These are phyloP conservation scores for Alligator sinensis DNA, from an alignment of 2,113 vertebrate species.

Conservation along the genomic window DNA sequence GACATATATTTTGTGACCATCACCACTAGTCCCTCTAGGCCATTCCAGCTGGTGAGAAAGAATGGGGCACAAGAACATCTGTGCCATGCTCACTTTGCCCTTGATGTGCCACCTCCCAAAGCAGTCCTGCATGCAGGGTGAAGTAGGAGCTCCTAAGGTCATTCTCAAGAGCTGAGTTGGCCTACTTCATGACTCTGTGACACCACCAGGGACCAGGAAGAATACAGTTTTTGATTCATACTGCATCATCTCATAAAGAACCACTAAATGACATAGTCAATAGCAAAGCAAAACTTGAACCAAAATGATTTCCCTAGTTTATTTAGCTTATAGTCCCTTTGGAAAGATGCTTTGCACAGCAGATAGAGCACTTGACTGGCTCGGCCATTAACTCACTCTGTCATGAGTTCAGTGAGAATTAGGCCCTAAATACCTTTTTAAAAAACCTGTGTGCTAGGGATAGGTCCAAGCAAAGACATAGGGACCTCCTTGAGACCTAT, in stretches of 20 bases:
- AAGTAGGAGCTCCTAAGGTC: neutral
- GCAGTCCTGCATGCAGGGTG: neutral
- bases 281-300: neutral
- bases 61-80: conserved; percentile 15
- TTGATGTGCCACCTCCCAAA: neutral
- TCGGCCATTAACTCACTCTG: fast-evolving
- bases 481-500: too few relatives aligned
- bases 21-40: conserved; percentile 33
- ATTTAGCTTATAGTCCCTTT: neutral
- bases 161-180: neutral
- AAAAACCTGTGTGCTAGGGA: too few relatives aligned
- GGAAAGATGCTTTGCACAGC: neutral
- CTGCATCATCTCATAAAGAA: neutral
- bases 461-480: too few relatives aligned
- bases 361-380: neutral
- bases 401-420: too few relatives aligned
- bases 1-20: neutral
- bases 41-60: conserved; percentile 29
- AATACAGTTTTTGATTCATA: neutral
- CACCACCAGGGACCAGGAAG: fast-evolving
- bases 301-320: neutral
- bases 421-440: too few relatives aligned
- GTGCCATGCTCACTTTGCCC: neutral
- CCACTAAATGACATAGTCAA: neutral
- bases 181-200: too few relatives aligned